Base-by-base conservation (phyloP, 2,888 invertebrate genomes). In the Exocentrus adspersus region DNA sequence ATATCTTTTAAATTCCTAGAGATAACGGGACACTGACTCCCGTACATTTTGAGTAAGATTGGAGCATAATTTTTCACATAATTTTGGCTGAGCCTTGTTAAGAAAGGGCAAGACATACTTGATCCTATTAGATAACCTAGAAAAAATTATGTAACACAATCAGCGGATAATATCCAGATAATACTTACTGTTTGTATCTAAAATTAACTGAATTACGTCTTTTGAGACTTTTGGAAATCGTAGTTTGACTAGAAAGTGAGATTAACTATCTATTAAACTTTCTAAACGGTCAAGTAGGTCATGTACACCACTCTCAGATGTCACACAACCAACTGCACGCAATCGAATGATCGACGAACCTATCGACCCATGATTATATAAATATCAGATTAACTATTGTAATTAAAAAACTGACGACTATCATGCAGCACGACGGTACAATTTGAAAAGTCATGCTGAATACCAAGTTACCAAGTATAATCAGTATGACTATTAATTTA, bases 21-120 rank as follows among this genome's bases (percentile, higher is more conserved):
- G 80, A 91, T 84, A 17, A 93, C 89, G 4, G 95, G 95, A 77
- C 95, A 95, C 76, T 90, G 90, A 74, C 88, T 89, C 28, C 91
- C 92, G 81, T 93, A 95, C 74, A 88, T 90, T 82, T 92, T 92
- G 76, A 93, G 82, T 72, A 95, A 84, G 58, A 86, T 86, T 42
- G 90, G 85, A 48, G 91, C 92, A 84, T 95, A 93, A 83, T 93
- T 94, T 71, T 92, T 90, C 68, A 95, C 87, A 84, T 92, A 95
- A 77, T 89, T 88, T 71, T 90, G 86, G 77, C 91, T 92, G 68
- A 95, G 85, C 71, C 92, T 90, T 75, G 91, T 91, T 77, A 95
- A 84, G 84, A 95, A 95, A 69, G 95, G 95, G 82, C 95, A 95
- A 80, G 94, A 92, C 94, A 95, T 94, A 79, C 84, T 89, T 48